Percentiles rank a stretch among this genome's conserved stretches.
These are phyloP conservation scores for Ramazzottius varieornatus DNA, from an alignment of 2,888 invertebrate species.

Conservation along the genomic window DNA sequence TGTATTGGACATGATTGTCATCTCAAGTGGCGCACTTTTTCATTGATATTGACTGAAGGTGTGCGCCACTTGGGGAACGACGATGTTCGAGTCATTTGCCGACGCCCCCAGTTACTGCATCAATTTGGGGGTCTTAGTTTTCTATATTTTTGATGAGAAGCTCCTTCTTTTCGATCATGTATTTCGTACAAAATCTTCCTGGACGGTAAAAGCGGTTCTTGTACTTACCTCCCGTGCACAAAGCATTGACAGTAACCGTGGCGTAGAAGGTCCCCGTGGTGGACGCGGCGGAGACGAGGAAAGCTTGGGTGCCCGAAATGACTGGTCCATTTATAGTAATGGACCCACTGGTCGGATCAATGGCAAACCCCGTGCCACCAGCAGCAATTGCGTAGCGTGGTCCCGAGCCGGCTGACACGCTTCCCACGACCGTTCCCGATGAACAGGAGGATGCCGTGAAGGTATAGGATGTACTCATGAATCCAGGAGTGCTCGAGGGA, in stretches of 20 bases:
- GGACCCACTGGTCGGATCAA: background rate
- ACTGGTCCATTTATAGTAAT: background rate
- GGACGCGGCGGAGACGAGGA: background rate
- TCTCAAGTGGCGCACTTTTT: no score
- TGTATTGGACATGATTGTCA: no score
- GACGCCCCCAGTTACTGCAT: no score
- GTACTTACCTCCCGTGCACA: background rate
- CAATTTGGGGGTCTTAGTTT: no score
- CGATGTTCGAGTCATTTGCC: no score
- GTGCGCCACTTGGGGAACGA: no score
- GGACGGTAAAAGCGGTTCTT: no score
- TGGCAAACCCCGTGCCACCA: background rate
- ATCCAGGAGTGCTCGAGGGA: background rate
- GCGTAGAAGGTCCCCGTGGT: background rate
- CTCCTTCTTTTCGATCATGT: no score
- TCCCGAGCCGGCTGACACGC: background rate
- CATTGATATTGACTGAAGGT: no score
- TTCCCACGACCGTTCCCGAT: background rate
- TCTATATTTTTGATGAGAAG: no score
- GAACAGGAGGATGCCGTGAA: background rate
- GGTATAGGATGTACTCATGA: background rate
- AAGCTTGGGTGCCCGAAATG: background rate
- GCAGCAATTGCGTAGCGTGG: background rate
- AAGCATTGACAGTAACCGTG: background rate
- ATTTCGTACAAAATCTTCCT: no score